phyloP scores from a whole-genome alignment of 2,113 vertebrate genomes.

The Crotalus horridus region DNA sequence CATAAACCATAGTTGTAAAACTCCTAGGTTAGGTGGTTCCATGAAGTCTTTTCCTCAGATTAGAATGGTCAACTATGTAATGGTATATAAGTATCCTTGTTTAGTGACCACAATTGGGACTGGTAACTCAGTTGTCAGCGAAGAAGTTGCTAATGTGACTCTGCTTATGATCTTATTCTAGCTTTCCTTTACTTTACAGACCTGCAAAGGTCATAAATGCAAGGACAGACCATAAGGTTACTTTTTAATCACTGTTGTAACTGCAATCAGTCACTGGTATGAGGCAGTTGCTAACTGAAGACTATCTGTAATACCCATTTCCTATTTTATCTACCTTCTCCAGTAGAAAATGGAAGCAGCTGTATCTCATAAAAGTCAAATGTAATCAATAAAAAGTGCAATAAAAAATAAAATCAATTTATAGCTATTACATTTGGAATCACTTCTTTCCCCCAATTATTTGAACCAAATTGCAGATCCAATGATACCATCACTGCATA shows the following conservation, averaged over 20 bases:
- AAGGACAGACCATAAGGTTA: neutral
- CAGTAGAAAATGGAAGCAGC: neutral
- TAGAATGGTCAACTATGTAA: neutral
- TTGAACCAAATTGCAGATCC: neutral
- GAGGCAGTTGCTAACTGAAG: neutral
- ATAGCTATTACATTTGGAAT: neutral
- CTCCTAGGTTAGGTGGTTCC: neutral
- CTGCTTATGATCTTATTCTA: neutral
- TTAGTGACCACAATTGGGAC: neutral
- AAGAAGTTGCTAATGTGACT: neutral
- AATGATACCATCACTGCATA: neutral
- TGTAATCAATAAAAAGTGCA: neutral
- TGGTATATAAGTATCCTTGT: neutral
- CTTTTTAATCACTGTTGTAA: neutral
- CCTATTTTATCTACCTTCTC: neutral
- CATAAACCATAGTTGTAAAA: neutral
- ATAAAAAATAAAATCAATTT: neutral
- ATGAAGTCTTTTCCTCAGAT: neutral
- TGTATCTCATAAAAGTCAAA: neutral
- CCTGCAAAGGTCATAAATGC: neutral
- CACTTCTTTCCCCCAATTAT: neutral
- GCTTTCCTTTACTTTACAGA: neutral
- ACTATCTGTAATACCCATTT: neutral
- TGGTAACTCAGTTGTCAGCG: neutral
- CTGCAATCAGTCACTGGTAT: neutral